Evolutionary conservation across 92 coral and sea anemone genomes (phyloP).

Genomic region (Porites rus): DNA sequence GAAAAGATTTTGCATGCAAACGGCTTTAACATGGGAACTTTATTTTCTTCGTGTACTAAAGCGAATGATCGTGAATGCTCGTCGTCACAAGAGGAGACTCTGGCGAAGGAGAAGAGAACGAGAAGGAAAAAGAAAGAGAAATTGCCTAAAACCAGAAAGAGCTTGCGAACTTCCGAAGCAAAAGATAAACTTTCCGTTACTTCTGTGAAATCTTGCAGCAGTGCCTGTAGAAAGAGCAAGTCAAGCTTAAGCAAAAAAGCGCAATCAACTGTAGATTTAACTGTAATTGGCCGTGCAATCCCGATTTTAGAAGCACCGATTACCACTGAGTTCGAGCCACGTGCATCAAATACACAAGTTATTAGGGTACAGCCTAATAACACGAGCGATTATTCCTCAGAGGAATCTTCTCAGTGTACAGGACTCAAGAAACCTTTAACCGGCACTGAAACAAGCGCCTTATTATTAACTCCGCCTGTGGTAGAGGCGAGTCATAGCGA

Average conservation of each 20-base stretch:
- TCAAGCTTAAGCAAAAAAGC: neutral
- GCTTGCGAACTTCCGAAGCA: neutral
- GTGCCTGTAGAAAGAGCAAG: neutral
- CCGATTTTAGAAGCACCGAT: slow-evolving; percentile 2
- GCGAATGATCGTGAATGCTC: neutral
- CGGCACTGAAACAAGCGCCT: slow-evolving; percentile 23
- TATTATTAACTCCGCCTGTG: neutral
- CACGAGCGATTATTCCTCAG: slow-evolving; percentile 26
- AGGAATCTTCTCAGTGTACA: slow-evolving; percentile 7
- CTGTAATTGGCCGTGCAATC: slow-evolving; percentile 34
- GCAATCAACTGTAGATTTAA: neutral
- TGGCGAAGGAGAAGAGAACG: neutral
- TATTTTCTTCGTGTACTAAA: slow-evolving; percentile 5
- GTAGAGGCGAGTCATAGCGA: neutral
- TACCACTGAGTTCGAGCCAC: neutral
- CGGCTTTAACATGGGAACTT: slow-evolving; percentile 23
- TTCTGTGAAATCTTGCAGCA: neutral
- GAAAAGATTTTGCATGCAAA: neutral
- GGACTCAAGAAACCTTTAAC: slow-evolving; percentile 27
- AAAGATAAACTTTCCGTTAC: slow-evolving; percentile 19
- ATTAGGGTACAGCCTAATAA: slow-evolving; percentile 8
- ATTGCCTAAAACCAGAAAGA: neutral
- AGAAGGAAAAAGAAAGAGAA: neutral
- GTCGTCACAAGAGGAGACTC: neutral
- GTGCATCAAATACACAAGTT: neutral